phyloP scores from a whole-genome alignment of 2,797 vertebrate genomes.

The Pseudochromis fuscus region DNA sequence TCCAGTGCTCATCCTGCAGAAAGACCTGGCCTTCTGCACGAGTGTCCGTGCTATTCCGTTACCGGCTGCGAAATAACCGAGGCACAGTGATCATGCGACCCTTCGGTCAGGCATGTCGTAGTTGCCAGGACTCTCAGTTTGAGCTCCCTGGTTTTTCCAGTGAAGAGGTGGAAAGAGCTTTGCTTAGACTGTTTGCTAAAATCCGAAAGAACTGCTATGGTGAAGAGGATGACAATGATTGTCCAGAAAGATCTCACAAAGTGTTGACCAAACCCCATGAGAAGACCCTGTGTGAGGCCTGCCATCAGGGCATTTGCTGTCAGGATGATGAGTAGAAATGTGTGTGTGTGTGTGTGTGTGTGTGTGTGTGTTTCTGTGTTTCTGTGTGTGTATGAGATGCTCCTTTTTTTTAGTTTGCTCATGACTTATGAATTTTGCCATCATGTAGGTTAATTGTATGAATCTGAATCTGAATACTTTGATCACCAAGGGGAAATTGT shows the following conservation, averaged over 20 bases:
- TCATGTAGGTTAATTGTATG: too few species aligned
- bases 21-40: slow-evolving; percentile 72
- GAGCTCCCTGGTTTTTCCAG: slow-evolving; percentile 52
- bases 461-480: too few species aligned
- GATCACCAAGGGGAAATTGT: too few species aligned
- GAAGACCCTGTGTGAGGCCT: slow-evolving; percentile 64
- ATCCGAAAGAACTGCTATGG: slow-evolving; percentile 78
- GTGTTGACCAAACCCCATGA: slow-evolving; percentile 69
- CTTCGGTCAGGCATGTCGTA: slow-evolving; percentile 71
- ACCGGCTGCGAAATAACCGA: slow-evolving; percentile 55
- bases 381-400: neutral
- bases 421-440: too few species aligned
- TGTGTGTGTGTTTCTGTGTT: neutral
- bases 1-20: slow-evolving; percentile 60
- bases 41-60: slow-evolving; percentile 70
- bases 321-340: slow-evolving; percentile 18
- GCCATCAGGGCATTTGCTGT: slow-evolving; percentile 60
- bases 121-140: slow-evolving; percentile 23
- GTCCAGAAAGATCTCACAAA: neutral
- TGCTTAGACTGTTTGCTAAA: slow-evolving; percentile 64
- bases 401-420: neutral
- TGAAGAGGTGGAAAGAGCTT: slow-evolving; percentile 15
- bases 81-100: slow-evolving; percentile 76
- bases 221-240: neutral
- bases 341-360: slow-evolving; percentile 12